Base-by-base conservation (phyloP, 2,797 vertebrate species). In the Catamblyrhynchus diadema region DNA sequence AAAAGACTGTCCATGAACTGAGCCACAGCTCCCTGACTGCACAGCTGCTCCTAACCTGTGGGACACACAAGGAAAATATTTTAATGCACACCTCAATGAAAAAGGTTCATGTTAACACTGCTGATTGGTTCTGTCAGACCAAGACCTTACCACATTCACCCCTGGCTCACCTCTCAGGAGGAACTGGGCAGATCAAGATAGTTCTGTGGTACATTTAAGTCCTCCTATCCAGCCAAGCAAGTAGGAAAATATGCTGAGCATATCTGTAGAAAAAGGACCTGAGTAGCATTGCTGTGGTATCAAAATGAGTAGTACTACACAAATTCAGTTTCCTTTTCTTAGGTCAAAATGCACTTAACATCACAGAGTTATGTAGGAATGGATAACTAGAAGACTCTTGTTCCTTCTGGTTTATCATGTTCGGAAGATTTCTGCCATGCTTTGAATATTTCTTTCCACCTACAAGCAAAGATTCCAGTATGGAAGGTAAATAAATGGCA, bases 221-320 rank as follows among this genome's bases (percentile, higher is more conserved):
- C 24, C 15, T 57, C 12, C 45, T 78, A 8, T 69, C 23, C 59
- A 84, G 61, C 65, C 18, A 54, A 39, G 60, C 27, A 39, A 35
- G n/a, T 3, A 48, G 48, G 42, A 88, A 86, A 88, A 37, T n/a
- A 57, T 12, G 32, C 39, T 37, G 47, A 39, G 28, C 7, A 62
- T 28, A 59, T 28, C 18, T 86, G 35, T 35, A 72, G 45, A 30
- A 44, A 44, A 93, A 69, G 28, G 35, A 72, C 22, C 5, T 47
- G 45, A 47, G 22, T 24, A 47, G 33, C 23, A 28, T 12, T 71
- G 60, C 23, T 59, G 45, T 51, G 35, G 22, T 32, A 20, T 23
- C 0, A 0, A 44, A 59, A 53, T 0, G 1, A 44, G 7, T 17
- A 35, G 18, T 41, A 47, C 28, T 64, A 33, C 37, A 50, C 35